Evolutionary conservation across 1,140 invertebrate species (phyloP).

Genomic region (Bombus breviceps): DNA sequence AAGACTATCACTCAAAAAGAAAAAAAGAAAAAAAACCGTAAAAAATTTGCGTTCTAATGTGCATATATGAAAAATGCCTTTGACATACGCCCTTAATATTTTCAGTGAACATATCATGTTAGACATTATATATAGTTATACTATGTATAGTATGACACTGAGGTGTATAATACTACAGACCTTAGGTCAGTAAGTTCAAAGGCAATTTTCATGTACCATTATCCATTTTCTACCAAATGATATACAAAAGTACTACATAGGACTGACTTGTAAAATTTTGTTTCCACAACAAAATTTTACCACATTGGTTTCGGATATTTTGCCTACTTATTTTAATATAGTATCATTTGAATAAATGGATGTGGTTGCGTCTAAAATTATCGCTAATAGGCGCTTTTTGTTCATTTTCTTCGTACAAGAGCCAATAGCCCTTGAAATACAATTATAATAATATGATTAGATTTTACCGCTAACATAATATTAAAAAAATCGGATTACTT

Average conservation of each 20-base stretch:
- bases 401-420: constrained; percentile 49
- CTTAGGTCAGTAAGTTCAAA: constrained; percentile 67
- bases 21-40: constrained; percentile 15
- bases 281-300: constrained; percentile 53
- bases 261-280: constrained; percentile 46
- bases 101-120: constrained; percentile 47
- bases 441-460: constrained; percentile 72
- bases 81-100: constrained; percentile 16
- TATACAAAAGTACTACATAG: constrained; percentile 55
- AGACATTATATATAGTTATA: constrained; percentile 65
- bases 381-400: constrained; percentile 73
- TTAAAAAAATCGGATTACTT: constrained; percentile 71
- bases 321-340: constrained; percentile 61
- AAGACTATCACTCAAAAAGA: constrained; percentile 48
- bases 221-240: constrained; percentile 39
- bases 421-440: constrained; percentile 53
- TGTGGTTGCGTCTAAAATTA: constrained; percentile 70
- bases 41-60: constrained; percentile 37
- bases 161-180: constrained; percentile 59
- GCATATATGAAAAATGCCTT: constrained; percentile 60
- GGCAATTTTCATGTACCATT: constrained; percentile 67
- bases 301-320: constrained; percentile 49
- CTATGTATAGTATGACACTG: constrained; percentile 73
- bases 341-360: constrained; percentile 62
- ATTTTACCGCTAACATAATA: constrained; percentile 74